phyloP scores from a whole-genome alignment of 2,113 vertebrate genomes.

The Catagonus wagneri region DNA sequence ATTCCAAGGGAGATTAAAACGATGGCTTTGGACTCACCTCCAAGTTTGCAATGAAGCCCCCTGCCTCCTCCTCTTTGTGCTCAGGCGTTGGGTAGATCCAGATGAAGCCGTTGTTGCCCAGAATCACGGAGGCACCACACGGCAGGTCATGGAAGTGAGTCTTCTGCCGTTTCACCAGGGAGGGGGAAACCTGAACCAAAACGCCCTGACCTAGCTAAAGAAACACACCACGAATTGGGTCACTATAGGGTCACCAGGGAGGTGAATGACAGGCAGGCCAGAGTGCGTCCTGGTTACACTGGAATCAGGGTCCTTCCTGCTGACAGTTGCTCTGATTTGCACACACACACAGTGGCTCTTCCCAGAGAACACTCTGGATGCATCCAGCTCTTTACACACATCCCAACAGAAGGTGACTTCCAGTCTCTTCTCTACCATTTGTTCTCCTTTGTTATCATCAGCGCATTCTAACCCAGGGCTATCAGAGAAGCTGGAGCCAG shows the following conservation, averaged over 20 bases:
- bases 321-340: rapidly evolving
- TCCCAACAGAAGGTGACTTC: not conserved
- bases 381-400: rapidly evolving
- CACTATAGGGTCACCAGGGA: not conserved
- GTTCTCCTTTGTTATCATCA: not conserved
- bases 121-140: constrained; percentile 95
- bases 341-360: rapidly evolving
- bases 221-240: not conserved
- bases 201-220: constrained; percentile 95
- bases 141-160: constrained; percentile 98
- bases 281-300: rapidly evolving
- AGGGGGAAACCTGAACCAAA: constrained; percentile 95
- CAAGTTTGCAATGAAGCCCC: constrained; percentile 92
- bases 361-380: not conserved
- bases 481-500: not conserved
- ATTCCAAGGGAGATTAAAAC: not conserved
- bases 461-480: not conserved
- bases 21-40: constrained; percentile 88
- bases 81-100: constrained; percentile 95
- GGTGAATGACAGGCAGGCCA: not conserved
- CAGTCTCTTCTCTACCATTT: too few species aligned
- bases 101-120: constrained; percentile 97
- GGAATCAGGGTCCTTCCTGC: not conserved
- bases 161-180: constrained; percentile 97
- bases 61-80: constrained; percentile 94